Conservation (phyloP, 2,797 vertebrate species). For the Novumbra hubbsi region DNA sequence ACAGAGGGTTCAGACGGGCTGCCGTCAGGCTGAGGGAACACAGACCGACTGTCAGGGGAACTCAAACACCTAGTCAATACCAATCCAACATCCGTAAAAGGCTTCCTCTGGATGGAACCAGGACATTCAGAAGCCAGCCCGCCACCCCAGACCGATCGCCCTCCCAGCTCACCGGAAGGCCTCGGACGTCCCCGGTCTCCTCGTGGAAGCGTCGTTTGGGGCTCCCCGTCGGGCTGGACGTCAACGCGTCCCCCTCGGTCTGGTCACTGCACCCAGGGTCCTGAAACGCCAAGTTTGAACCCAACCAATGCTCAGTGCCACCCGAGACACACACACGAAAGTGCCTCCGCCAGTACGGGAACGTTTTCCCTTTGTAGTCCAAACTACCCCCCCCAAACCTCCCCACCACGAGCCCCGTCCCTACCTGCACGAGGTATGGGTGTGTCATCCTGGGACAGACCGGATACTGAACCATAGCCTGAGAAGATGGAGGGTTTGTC, state of each 20-base stretch:
- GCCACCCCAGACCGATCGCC: neutral
- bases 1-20: conserved; percentile 43
- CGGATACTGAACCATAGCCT: conserved; percentile 83
- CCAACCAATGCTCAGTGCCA: neutral
- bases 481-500: conserved; percentile 80
- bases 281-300: conserved; percentile 44
- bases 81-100: too few species aligned
- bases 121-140: neutral
- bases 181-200: conserved; percentile 54
- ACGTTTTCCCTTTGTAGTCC: too few species aligned
- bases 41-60: neutral
- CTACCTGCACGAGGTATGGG: conserved; percentile 72
- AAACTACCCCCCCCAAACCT: neutral
- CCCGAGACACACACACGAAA: neutral
- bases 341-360: too few species aligned
- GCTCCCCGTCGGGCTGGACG: conserved; percentile 56
- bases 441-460: conserved; percentile 75
- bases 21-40: conserved; percentile 44
- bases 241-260: conserved; percentile 45
- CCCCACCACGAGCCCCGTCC: conserved; percentile 2
- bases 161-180: conserved; percentile 14
- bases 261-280: conserved; percentile 56
- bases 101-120: neutral
- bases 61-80: neutral
- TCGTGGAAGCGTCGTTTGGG: conserved; percentile 66